Base-by-base conservation (phyloP, 2,888 invertebrate species). In the Parnassius apollo region DNA sequence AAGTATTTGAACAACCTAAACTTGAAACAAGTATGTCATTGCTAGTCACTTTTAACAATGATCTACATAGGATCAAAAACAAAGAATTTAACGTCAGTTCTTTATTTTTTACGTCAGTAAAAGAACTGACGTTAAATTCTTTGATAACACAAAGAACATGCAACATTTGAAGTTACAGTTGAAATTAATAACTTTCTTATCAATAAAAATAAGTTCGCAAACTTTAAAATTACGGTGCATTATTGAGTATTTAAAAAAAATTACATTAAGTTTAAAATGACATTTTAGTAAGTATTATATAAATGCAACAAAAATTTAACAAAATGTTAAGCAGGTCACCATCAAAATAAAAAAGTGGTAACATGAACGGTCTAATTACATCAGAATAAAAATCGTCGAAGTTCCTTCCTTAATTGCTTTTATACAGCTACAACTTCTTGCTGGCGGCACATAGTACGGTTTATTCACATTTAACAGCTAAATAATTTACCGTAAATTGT, bases 1-100 rank as follows among this genome's bases (percentile, higher is more conserved):
- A 42, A 7, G 18, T 57, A 45, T 25, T 50, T 22, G 3, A 56
- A 52, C 11, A 51, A 35, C 51, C 13, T 52, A 44, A 57, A 57
- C 52, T 52, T 57, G 46, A 51, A 51, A 61, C 44, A 61, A 61
- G 18, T 22, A 4, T 59, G 54, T 22, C 50, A 55, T 13, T 22
- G 54, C 44, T 35, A 35, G 7, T 35, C 35, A 35, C 4, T 35
- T 35, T 35, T 3, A 35, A 35, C 35, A 35, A 35, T 7, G 35
- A 35, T 35, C 35, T 7, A 35, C 35, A 7, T 7, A 7, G 7
- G 35, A 35, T 35, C 35, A 35, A 35, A 35, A 35, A 7, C 35
- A 35, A 35, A 35, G 35, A 35, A 35, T 35, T 4, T 35, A 35
- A n/a, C n/a, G n/a, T n/a, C n/a, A n/a, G n/a, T n/a, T n/a, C n/a